Percentiles rank a stretch among this genome's conserved stretches.
phyloP scores from a whole-genome alignment of 1,140 invertebrate genomes.

The Hylyphantes graminicola region DNA sequence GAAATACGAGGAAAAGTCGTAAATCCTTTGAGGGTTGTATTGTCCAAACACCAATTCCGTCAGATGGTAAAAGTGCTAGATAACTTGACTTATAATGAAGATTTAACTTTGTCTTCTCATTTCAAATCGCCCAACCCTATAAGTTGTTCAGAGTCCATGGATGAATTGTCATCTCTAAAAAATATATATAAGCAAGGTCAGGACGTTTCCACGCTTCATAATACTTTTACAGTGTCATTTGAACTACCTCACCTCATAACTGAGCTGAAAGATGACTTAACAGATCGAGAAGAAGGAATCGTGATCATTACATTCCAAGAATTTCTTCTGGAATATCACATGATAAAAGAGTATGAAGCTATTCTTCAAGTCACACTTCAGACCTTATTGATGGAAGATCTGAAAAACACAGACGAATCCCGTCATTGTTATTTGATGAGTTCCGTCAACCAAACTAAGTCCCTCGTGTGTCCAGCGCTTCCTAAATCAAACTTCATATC shows the following conservation, averaged over 20 bases:
- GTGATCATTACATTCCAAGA: slow-evolving; percentile 86
- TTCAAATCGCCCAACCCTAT: background rate
- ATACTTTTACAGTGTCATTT: slow-evolving; percentile 61
- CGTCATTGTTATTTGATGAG: slow-evolving; percentile 48
- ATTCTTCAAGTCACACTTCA: slow-evolving; percentile 79
- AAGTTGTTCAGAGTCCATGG: background rate
- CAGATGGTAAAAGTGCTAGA: slow-evolving; percentile 81
- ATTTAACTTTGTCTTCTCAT: background rate
- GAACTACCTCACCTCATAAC: slow-evolving; percentile 68
- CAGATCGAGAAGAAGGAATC: slow-evolving; percentile 66
- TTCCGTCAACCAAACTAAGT: slow-evolving; percentile 48
- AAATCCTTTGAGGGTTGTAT: slow-evolving; percentile 83
- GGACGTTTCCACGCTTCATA: slow-evolving; percentile 1
- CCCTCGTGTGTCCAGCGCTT: slow-evolving; percentile 62
- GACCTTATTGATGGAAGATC: slow-evolving; percentile 88
- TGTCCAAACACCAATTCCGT: slow-evolving; percentile 87
- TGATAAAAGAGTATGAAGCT: slow-evolving; percentile 75
- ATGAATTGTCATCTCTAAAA: background rate
- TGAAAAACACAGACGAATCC: slow-evolving; percentile 67
- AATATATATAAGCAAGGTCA: background rate
- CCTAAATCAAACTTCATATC: slow-evolving; percentile 75
- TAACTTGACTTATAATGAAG: slow-evolving; percentile 64
- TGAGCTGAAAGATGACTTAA: slow-evolving; percentile 67
- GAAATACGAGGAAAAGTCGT: slow-evolving; percentile 84
- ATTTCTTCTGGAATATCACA: slow-evolving; percentile 80